Conservation (phyloP, 2,888 invertebrate genomes). For the Alentia gelatinosa region DNA sequence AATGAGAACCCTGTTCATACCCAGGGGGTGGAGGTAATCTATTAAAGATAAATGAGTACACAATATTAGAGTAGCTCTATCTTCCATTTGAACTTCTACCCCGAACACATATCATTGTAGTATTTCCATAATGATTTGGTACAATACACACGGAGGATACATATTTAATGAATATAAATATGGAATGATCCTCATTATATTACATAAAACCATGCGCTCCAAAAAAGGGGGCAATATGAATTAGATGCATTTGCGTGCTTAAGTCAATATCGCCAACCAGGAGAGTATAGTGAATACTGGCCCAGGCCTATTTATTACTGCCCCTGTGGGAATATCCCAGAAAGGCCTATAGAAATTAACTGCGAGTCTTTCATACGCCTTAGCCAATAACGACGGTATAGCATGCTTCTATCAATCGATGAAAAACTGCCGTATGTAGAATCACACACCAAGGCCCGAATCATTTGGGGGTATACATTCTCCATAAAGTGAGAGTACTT, state of each 20-base stretch:
- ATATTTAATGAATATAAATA: too few species aligned
- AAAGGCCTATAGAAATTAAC: constrained; percentile 28
- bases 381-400: neutral
- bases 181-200: too few species aligned
- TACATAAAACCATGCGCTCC: too few species aligned
- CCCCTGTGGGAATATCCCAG: neutral
- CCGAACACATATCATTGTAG: too few species aligned
- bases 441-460: neutral
- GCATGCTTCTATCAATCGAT: neutral
- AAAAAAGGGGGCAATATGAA: too few species aligned
- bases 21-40: too few species aligned
- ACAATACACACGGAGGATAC: too few species aligned
- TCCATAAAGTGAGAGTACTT: neutral
- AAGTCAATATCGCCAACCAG: neutral
- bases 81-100: too few species aligned
- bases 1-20: too few species aligned
- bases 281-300: neutral
- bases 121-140: too few species aligned
- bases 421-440: neutral
- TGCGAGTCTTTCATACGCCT: neutral
- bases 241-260: neutral
- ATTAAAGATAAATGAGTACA: too few species aligned
- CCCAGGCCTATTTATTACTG: neutral
- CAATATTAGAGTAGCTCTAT: too few species aligned
- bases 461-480: constrained; percentile 4